These are phyloP conservation scores for Drosophila ogumai DNA, from an alignment of 1,140 invertebrate species.

Conservation along the genomic window DNA sequence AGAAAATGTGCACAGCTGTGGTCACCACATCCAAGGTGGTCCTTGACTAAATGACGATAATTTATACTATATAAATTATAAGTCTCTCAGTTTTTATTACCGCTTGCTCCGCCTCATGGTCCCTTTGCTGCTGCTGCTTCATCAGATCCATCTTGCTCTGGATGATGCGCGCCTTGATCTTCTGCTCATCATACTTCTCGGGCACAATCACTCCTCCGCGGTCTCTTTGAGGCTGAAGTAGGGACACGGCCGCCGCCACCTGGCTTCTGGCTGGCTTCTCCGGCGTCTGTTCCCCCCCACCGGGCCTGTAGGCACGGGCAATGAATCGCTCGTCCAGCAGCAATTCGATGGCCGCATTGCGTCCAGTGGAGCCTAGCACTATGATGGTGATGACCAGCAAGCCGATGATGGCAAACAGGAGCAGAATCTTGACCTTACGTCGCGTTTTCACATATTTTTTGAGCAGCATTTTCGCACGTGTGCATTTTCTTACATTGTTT, in stretches of 20 bases:
- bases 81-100: background rate
- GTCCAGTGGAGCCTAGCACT: slow-evolving; percentile 61
- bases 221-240: slow-evolving; percentile 64
- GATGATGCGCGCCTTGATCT: slow-evolving; percentile 79
- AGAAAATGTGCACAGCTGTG: slow-evolving; percentile 80
- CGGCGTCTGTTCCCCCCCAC: slow-evolving; percentile 24
- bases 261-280: slow-evolving; percentile 37
- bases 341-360: slow-evolving; percentile 61
- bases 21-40: slow-evolving; percentile 64
- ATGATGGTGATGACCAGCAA: slow-evolving; percentile 77
- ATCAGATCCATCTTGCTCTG: slow-evolving; percentile 76
- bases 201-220: slow-evolving; percentile 78
- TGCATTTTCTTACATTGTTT: slow-evolving; percentile 69
- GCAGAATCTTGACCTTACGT: slow-evolving; percentile 79
- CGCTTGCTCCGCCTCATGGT: slow-evolving; percentile 56
- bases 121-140: slow-evolving; percentile 67
- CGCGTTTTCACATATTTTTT: slow-evolving; percentile 84
- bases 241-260: slow-evolving; percentile 19
- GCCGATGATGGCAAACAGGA: slow-evolving; percentile 72
- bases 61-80: rapidly evolving
- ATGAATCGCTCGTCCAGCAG: slow-evolving; percentile 78
- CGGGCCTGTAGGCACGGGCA: slow-evolving; percentile 68
- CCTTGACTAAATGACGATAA: background rate
- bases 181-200: slow-evolving; percentile 83
- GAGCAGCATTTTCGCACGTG: slow-evolving; percentile 74